These are phyloP conservation scores for Xestia rhomboidea DNA, from an alignment of 2,888 invertebrate species.

Conservation along the genomic window DNA sequence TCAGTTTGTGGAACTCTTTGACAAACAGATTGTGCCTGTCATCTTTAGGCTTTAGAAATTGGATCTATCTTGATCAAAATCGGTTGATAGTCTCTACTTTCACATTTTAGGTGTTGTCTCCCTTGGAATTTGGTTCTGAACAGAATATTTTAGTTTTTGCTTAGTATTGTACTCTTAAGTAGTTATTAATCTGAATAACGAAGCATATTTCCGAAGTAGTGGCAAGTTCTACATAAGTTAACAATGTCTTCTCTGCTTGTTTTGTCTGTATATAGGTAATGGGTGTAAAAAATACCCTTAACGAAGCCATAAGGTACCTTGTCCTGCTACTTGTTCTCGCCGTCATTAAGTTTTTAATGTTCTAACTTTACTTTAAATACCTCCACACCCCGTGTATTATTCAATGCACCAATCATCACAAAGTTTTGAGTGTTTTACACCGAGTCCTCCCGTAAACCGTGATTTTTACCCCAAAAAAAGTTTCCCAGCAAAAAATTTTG, in stretches of 20 bases:
- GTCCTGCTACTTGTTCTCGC: no score
- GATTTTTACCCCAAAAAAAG: no score
- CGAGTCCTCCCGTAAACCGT: no score
- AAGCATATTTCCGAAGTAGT: neutral
- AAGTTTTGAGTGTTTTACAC: no score
- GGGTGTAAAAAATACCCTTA: no score
- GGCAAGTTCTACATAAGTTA: neutral
- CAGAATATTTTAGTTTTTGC: neutral
- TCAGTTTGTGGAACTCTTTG: constrained; percentile 1
- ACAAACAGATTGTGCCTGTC: neutral
- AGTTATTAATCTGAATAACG: neutral
- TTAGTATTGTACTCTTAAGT: neutral
- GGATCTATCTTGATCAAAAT: neutral
- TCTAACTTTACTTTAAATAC: no score
- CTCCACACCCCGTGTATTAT: no score
- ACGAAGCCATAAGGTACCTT: no score
- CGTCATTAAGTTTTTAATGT: no score
- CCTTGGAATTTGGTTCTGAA: neutral
- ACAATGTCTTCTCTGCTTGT: neutral
- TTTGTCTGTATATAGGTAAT: neutral
- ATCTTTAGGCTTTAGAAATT: neutral
- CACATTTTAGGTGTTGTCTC: neutral
- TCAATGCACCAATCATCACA: no score
- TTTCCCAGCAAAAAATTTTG: neutral
- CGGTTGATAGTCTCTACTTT: neutral